phyloP scores from a whole-genome alignment of 1,140 invertebrate species.

The Polypedilum pembai region DNA sequence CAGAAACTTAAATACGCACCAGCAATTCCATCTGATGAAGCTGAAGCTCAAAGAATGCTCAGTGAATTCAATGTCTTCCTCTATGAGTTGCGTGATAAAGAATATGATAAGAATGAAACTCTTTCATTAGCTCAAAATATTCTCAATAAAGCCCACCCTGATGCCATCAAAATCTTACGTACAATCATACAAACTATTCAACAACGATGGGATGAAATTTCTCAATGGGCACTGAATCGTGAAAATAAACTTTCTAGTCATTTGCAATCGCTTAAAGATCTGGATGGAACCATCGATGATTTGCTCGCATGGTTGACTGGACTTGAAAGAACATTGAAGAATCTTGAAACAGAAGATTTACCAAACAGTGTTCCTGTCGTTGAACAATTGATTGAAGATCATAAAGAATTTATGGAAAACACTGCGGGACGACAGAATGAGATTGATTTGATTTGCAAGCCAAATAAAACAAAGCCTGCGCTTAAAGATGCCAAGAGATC shows the following conservation, averaged over 20 bases:
- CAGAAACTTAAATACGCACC: slow-evolving; percentile 84
- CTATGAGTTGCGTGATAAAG: slow-evolving; percentile 73
- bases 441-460: slow-evolving; percentile 82
- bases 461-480: slow-evolving; percentile 50
- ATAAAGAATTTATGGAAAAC: slow-evolving; percentile 89
- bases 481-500: slow-evolving; percentile 39
- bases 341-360: slow-evolving; percentile 76
- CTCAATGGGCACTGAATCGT: slow-evolving; percentile 76
- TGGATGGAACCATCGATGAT: slow-evolving; percentile 86
- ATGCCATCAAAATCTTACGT: slow-evolving; percentile 87
- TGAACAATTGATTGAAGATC: slow-evolving; percentile 82
- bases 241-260: slow-evolving; percentile 68
- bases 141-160: slow-evolving; percentile 84
- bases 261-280: slow-evolving; percentile 67
- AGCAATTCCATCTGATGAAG: slow-evolving; percentile 80
- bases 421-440: slow-evolving; percentile 79
- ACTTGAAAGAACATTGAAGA: slow-evolving; percentile 74
- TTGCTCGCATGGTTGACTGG: slow-evolving; percentile 86
- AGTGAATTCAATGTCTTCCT: slow-evolving; percentile 81
- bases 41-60: slow-evolving; percentile 72
- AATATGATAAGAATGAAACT: slow-evolving; percentile 79
- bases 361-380: slow-evolving; percentile 84
- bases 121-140: slow-evolving; percentile 82
- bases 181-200: slow-evolving; percentile 97
- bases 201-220: slow-evolving; percentile 92